Evolutionary conservation across 2,113 vertebrate genomes (phyloP), one percentile per base, ranked within the genome.

Genomic region (Melanerpes formicivorus): DNA sequence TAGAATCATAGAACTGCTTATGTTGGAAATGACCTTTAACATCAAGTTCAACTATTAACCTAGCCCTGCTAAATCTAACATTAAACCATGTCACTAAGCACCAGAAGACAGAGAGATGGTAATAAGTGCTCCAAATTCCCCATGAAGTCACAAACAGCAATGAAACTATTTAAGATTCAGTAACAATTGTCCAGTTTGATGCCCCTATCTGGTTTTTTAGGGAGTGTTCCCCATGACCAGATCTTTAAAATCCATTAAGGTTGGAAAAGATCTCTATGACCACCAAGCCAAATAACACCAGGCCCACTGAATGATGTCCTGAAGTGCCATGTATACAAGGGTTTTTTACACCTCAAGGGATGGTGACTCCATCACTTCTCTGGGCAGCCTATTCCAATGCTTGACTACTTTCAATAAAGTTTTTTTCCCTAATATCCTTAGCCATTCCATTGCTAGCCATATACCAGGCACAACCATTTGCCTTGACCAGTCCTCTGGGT

Each of bases 141-240:
- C 42, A 66, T 5, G 21, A 91, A 62, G 64, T 46, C 21, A 80
- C 66, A 82, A 80, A 2, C 5, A 66, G 30, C 22, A 66, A 34
- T 18, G 14, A 69, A 81, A 44, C 10, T 34, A 55, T 5, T n/a
- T 63, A 46, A 77, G 42, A 63, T 16, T 34, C 48, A 71, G 29
- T 32, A 77, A 59, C 6, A 30, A 37, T 11, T 25, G 66, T 11
- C 42, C 27, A 0, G 0, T 13, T 16, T 60, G 23, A 74, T 27
- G 9, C 25, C 11, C 48, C 32, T 54, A 0, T 5, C 22, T 10
- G 19, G 18, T 11, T 76, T 89, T 87, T 71, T 44, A 69, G 19
- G 60, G 40, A 72, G 40, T 3, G 19, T 3, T 62, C 16, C 59
- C 27, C 52, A 63, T 7, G 11, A 85, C 44, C 4, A 56, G 74